Base-by-base conservation (phyloP, 2,797 vertebrate species). In the Acrocephalus scirpaceus region DNA sequence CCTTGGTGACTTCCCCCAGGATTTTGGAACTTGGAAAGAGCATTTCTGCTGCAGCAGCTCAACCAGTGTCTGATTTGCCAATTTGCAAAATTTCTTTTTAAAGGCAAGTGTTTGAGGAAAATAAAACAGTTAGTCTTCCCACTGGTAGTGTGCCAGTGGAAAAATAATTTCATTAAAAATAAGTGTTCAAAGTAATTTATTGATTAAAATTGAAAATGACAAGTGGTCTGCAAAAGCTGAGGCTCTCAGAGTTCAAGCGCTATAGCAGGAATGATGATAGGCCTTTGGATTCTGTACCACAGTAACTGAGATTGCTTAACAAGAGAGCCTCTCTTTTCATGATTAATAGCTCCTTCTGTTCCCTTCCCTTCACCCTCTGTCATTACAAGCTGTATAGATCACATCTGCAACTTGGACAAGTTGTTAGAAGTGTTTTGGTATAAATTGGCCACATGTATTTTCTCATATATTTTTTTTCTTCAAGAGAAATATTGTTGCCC, bases 161-260 rank as follows among this genome's bases (percentile, higher is more conserved):
- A 86, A 90, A 81, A 22, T 30, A 8, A 62, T 54, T 58, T 62
- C 30, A 45, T 76, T 79, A 45, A 71, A 96, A 92, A 61, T 44
- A 38, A 74, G 30, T 10, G 1, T 65, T 72, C 16, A 10, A n/a
- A 66, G 36, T 53, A 5, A 62, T 80, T 57, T 4, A 6, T 2
- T 62, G 61, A 71, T 90, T 53, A 19, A 75, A 90, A 86, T 56
- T 70, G 56, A 32, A 74, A 86, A 86, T 44, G 29, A 50, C 20
- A 58, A 86, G 53, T 71, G 92, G 71, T 45, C 72, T 88, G 36
- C n/a, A 50, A 44, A 16, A 36, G 12, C 45, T 42, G 48, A 66
- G 18, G 16, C 86, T 84, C 51, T 66, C 47, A 38, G 67, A 58
- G 27, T 67, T 91, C 25, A 29, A 45, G 56, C 1, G 1, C 85